A percentile compares a stretch with the other conserved stretches of the same genome.
Evolutionary conservation across 2,113 vertebrate species (phyloP).

Genomic region (Nycticryphes semicollaris): DNA sequence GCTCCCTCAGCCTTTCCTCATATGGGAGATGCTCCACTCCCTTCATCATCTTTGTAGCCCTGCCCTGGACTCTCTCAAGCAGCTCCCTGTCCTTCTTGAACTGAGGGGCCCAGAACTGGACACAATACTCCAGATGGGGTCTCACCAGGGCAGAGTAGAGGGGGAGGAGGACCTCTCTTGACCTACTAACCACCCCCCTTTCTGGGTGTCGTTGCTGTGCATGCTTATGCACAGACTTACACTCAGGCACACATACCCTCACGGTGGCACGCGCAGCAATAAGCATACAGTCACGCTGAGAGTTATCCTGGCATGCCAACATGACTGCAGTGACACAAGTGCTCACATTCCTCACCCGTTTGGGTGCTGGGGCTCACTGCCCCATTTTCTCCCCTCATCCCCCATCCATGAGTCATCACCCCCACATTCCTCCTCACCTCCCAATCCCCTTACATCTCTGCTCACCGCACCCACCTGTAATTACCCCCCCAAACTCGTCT

Average conservation of each 20-base stretch:
- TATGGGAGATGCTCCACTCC: too few relatives aligned
- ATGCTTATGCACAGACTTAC: background rate
- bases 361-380: background rate
- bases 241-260: rapidly evolving
- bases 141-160: too few relatives aligned
- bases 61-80: too few relatives aligned
- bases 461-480: too few relatives aligned
- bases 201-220: background rate
- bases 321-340: background rate
- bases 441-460: background rate
- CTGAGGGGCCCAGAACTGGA: too few relatives aligned
- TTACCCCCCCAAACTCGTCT: background rate
- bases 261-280: background rate
- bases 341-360: background rate
- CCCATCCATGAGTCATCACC: background rate
- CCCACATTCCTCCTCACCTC: too few relatives aligned
- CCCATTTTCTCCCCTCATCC: background rate
- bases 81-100: too few relatives aligned
- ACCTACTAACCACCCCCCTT: too few relatives aligned
- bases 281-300: rapidly evolving
- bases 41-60: too few relatives aligned
- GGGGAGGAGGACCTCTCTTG: too few relatives aligned
- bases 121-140: too few relatives aligned
- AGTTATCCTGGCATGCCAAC: background rate
- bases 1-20: too few relatives aligned